Conservation (phyloP, 2,888 invertebrate genomes). For the Dione vanillae region DNA sequence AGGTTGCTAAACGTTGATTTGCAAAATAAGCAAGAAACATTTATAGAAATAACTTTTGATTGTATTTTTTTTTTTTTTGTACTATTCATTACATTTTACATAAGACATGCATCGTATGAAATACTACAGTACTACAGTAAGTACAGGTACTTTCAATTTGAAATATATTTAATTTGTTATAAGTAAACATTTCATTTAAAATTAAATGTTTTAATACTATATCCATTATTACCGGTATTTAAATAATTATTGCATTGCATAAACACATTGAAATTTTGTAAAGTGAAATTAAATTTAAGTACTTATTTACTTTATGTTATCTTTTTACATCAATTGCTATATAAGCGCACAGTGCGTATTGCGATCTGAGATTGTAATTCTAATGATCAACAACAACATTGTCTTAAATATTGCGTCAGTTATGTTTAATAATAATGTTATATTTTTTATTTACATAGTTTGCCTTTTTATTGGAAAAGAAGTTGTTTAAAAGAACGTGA, state of each 20-base stretch:
- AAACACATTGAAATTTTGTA: not conserved
- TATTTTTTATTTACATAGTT: no score
- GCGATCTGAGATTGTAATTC: not conserved
- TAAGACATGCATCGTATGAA: not conserved
- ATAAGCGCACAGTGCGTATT: slow-evolving; percentile 9
- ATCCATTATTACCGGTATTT: not conserved
- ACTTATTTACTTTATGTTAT: not conserved
- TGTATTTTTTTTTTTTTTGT: not conserved
- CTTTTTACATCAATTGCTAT: slow-evolving; percentile 4
- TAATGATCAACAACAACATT: not conserved
- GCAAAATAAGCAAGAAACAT: slow-evolving; percentile 1
- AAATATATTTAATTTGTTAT: not conserved
- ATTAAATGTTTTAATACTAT: no score
- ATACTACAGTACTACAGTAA: no score
- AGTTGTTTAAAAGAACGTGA: no score
- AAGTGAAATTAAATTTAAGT: not conserved
- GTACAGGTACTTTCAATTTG: not conserved
- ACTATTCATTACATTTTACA: not conserved
- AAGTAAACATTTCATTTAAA: no score
- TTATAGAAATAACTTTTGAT: not conserved
- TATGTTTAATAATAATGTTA: no score
- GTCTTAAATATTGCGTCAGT: not conserved
- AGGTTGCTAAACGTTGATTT: slow-evolving; percentile 18
- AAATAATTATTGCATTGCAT: not conserved
- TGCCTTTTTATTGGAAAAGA: no score